A percentile compares a stretch with the other conserved stretches of the same genome.
phyloP scores from a whole-genome alignment of 2,113 vertebrate genomes.

The Thamnophis sirtalis region DNA sequence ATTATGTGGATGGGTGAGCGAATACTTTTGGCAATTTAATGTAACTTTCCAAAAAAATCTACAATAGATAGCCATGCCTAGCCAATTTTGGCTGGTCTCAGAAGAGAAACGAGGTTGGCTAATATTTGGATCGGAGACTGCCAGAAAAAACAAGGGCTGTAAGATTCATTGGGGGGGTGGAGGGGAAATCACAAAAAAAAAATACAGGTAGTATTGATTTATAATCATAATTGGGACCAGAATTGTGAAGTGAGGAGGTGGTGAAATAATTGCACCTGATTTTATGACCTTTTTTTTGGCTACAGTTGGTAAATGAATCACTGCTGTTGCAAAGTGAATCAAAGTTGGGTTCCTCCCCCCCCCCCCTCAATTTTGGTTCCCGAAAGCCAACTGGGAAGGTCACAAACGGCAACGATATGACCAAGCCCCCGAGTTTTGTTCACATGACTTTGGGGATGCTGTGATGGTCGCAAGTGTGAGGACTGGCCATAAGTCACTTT shows the following conservation, averaged over 20 bases:
- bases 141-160: not conserved
- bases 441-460: not conserved
- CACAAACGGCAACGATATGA: not conserved
- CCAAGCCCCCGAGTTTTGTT: not conserved
- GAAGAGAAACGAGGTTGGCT: not conserved
- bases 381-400: not conserved
- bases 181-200: not conserved
- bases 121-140: not conserved
- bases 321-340: no score
- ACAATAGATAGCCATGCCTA: not conserved
- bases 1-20: no score
- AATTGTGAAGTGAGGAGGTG: no score
- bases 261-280: no score
- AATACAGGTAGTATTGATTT: not conserved
- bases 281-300: no score
- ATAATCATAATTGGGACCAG: no score
- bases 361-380: not conserved
- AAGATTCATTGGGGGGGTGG: not conserved
- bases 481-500: not conserved
- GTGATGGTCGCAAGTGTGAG: not conserved
- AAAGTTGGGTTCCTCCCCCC: no score
- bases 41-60: not conserved
- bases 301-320: no score
- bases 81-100: not conserved
- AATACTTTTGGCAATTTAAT: no score